Conservation (phyloP, 2,113 vertebrate genomes). For the Echinops telfairi region DNA sequence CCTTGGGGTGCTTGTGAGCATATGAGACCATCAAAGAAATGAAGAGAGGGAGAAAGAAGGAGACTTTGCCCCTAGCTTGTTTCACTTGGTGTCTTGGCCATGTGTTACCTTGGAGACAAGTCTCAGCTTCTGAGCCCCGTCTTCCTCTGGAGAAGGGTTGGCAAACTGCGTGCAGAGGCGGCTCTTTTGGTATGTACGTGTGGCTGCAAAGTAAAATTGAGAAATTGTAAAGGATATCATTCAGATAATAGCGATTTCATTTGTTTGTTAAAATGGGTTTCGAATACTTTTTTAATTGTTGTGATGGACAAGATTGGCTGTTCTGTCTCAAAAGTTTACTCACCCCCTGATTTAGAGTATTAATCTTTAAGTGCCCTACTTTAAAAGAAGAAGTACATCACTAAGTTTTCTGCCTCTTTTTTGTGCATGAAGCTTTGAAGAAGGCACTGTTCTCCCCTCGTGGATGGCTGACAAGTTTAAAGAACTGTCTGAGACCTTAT, state of each 20-base stretch:
- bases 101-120: conserved; percentile 14
- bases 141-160: not conserved
- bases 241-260: too few species aligned
- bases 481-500: not conserved
- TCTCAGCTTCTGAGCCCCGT: not conserved
- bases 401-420: conserved; percentile 28
- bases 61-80: not conserved
- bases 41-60: not conserved
- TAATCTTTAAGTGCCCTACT: not conserved
- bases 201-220: too few species aligned
- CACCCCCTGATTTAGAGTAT: not conserved
- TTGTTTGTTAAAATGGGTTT: too few species aligned
- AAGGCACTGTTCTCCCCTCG: not conserved
- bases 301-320: too few species aligned
- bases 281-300: too few species aligned
- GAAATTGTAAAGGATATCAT: too few species aligned
- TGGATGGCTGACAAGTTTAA: conserved; percentile 13
- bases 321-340: too few species aligned
- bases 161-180: too few species aligned
- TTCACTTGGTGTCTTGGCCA: conserved; percentile 7
- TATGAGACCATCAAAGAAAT: not conserved
- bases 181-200: too few species aligned
- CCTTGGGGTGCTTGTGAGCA: conserved; percentile 6
- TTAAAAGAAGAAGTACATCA: conserved; percentile 2
- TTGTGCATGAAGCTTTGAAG: conserved; percentile 31